Base-by-base conservation (phyloP, 2,888 invertebrate species). In the Diabrotica balteata region DNA sequence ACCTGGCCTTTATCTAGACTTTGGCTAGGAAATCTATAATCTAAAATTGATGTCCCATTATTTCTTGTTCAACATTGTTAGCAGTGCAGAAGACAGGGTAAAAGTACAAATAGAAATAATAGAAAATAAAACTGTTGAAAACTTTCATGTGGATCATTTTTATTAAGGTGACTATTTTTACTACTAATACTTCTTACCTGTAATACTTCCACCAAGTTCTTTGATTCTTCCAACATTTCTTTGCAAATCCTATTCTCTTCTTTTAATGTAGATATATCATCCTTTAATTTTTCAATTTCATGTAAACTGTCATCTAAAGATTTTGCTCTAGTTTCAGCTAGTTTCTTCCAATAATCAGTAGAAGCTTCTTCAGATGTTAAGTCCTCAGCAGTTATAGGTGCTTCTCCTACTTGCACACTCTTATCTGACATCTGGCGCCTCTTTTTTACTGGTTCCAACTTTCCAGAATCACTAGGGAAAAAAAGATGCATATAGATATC, bases 171-270 rank as follows among this genome's bases (percentile, higher is more conserved):
- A 32, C 32, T 5, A 4, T 32, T 3, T 32, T 32, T 32, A 32
- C 32, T 32, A 32, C 4, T 11, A 54, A 46, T 17, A 54, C 7
- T 44, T 59, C 10, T 77, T 86, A 89, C 92, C 85, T 91, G 91
- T 9, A 94, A 86, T 42, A 93, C 89, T 85, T 93, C 91, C 44
- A 93, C 90, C 72, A 94, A 86, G 79, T 88, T 86, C 77, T 89
- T 90, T 0, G 93, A 89, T 82, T 93, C 93, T 51, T 91, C 90
- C 46, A 93, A 81, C 90, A 93, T 91, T 79, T 89, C 88, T 79
- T 91, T 90, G 66, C 88, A 90, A 69, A 89, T 85, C 66, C 84
- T 84, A 78, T 90, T 90, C 79, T 93, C 90, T 80, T 92, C 90
- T 71, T 81, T 75, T 4, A 85, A 73, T 3, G 76, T 69, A 62